These are phyloP conservation scores for Drosophila rubida DNA, from an alignment of 2,888 invertebrate genomes.

Conservation along the genomic window DNA sequence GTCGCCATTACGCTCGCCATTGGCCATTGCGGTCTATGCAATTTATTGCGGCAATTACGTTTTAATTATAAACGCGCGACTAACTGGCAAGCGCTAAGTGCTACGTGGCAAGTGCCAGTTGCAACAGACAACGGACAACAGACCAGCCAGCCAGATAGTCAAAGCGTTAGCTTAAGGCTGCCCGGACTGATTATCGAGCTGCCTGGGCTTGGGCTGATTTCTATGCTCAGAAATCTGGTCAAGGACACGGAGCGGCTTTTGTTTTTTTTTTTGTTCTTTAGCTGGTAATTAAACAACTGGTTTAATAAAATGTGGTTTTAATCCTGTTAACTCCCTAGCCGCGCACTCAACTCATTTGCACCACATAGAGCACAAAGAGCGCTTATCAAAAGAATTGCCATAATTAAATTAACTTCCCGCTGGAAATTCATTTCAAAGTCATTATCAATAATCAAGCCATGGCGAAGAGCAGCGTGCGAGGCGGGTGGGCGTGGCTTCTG, in stretches of 20 bases:
- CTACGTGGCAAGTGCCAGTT: background rate
- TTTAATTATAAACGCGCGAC: conserved; percentile 77
- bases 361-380: conserved; percentile 35
- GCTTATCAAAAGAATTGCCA: conserved; percentile 61
- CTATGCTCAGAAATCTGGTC: background rate
- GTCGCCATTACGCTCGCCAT: conserved; percentile 27
- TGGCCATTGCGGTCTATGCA: conserved; percentile 65
- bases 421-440: conserved; percentile 76
- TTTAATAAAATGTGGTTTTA: conserved; percentile 22
- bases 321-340: conserved; percentile 8
- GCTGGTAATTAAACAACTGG: conserved; percentile 24
- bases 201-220: conserved; percentile 8
- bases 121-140: conserved; percentile 21
- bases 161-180: conserved; percentile 12
- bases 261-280: too few species aligned
- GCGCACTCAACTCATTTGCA: conserved; percentile 22
- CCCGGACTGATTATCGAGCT: conserved; percentile 22
- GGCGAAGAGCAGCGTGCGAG: background rate
- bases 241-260: background rate
- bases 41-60: conserved; percentile 77
- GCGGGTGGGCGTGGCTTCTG: background rate
- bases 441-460: conserved; percentile 71
- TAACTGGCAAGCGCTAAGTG: conserved; percentile 39
- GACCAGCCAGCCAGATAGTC: background rate
- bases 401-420: conserved; percentile 74